Percentiles rank a stretch among this genome's conserved stretches.
Evolutionary conservation across 2,113 vertebrate genomes (phyloP).

Genomic region (Pseudonaja textilis): DNA sequence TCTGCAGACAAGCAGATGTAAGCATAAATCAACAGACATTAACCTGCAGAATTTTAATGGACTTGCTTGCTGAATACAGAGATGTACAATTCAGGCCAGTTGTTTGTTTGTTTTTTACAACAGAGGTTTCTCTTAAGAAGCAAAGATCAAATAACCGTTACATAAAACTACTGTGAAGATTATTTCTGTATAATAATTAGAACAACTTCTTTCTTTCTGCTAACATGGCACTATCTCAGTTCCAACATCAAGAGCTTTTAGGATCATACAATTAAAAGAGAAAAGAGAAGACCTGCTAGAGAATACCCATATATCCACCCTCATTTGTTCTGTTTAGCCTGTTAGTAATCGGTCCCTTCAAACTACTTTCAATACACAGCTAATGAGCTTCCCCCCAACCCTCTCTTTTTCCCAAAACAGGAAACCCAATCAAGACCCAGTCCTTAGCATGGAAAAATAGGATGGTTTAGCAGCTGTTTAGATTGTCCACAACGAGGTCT

Average conservation of each 20-base stretch:
- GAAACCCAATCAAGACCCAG: neutral
- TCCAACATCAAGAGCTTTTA: neutral
- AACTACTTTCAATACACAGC: neutral
- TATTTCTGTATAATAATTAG: neutral
- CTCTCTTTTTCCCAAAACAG: neutral
- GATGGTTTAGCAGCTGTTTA: neutral
- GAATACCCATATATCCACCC: neutral
- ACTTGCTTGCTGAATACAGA: neutral
- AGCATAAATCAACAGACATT: slow-evolving; percentile 33
- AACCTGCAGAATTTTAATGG: slow-evolving; percentile 32
- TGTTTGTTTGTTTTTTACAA: neutral
- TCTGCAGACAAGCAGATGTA: slow-evolving; percentile 25
- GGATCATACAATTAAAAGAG: neutral
- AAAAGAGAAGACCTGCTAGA: neutral
- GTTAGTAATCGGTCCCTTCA: neutral
- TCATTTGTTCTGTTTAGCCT: neutral
- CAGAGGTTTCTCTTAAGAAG: neutral
- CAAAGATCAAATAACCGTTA: neutral
- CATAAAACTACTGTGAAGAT: neutral
- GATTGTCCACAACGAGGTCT: neutral
- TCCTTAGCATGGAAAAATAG: too few species aligned
- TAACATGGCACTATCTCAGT: neutral
- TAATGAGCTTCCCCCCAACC: neutral
- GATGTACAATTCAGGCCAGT: neutral
- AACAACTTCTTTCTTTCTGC: neutral